phyloP scores from a whole-genome alignment of 23 tunicate genomes.

The Trididemnum miniatum region DNA sequence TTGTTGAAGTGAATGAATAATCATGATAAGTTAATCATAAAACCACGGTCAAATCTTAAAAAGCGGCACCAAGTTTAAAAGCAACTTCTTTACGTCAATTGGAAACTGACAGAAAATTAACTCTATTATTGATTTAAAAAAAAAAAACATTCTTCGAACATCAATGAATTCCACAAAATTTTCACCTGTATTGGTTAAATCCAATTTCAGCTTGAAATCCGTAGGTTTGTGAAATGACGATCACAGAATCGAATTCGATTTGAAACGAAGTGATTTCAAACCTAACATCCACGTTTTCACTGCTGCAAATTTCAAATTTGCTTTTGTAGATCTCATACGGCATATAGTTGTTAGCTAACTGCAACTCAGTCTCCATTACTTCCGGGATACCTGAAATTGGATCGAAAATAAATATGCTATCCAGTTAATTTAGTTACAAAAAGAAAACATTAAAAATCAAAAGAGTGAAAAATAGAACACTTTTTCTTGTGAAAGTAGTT shows the following conservation, averaged over 20 bases:
- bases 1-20: no score
- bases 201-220: neutral
- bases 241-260: neutral
- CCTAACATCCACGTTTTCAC: neutral
- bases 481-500: no score
- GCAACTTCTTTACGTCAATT: no score
- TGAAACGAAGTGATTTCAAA: conserved; percentile 7
- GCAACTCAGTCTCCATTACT: conserved; percentile 14
- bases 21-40: no score
- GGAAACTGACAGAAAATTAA: no score
- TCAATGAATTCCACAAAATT: no score
- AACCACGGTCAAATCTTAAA: no score
- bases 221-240: neutral
- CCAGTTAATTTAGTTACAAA: no score
- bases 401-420: neutral
- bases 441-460: neutral
- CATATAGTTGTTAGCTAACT: conserved; percentile 20
- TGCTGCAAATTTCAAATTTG: neutral
- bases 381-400: conserved; percentile 7
- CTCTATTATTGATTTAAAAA: no score
- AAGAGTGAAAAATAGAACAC: no score
- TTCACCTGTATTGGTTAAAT: neutral
- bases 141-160: no score
- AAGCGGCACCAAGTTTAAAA: no score
- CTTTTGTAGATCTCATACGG: neutral